Evolutionary conservation across 2,888 invertebrate species (phyloP).

Genomic region (Yponomeuta cagnagella): DNA sequence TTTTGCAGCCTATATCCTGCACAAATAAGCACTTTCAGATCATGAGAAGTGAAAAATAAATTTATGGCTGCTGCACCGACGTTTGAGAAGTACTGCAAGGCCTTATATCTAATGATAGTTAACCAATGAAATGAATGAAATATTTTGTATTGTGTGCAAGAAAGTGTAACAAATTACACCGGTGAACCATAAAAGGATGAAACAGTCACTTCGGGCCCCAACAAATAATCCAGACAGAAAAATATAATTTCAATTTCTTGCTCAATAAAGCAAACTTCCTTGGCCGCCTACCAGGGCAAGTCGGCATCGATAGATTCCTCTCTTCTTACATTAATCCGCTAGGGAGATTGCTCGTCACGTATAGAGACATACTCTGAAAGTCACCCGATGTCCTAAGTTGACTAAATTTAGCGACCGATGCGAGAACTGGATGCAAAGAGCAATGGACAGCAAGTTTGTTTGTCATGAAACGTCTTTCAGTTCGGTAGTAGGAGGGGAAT

Average conservation of each 20-base stretch:
- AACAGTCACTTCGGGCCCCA: background rate
- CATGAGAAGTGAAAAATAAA: no score
- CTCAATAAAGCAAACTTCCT: background rate
- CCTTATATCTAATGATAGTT: no score
- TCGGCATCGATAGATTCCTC: background rate
- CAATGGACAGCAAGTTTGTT: no score
- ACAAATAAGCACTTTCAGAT: no score
- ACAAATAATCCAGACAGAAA: background rate
- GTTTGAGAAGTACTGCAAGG: no score
- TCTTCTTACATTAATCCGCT: slow-evolving; percentile 5
- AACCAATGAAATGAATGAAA: no score
- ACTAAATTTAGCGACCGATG: background rate
- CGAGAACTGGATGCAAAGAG: background rate
- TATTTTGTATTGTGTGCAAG: no score
- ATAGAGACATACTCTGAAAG: slow-evolving; percentile 5
- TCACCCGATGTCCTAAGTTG: background rate
- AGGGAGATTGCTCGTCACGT: slow-evolving; percentile 11
- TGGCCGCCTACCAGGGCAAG: background rate
- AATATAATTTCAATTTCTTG: background rate
- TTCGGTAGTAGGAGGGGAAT: no score
- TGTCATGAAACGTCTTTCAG: no score
- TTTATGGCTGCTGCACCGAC: no score
- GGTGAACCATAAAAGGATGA: background rate
- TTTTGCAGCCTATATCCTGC: no score
- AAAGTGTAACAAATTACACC: no score